Evolutionary conservation across 2,797 vertebrate species (phyloP).

Genomic region (Megalops cyprinoides): DNA sequence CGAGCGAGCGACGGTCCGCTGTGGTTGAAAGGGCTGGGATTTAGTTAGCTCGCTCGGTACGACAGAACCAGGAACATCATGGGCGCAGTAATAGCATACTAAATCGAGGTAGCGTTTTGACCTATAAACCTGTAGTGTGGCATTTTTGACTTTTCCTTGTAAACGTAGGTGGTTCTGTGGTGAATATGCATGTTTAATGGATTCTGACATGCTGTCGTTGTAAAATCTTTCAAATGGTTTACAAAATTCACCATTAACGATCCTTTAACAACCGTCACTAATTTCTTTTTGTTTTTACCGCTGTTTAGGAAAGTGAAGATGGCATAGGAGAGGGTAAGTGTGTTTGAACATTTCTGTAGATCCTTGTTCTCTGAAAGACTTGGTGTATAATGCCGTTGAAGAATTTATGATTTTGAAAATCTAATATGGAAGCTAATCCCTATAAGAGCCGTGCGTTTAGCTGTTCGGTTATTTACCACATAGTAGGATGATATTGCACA

Average conservation of each 20-base stretch:
- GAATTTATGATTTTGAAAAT: background rate
- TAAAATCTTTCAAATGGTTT: background rate
- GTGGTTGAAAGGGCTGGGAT: too few relatives aligned
- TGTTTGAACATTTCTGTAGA: background rate
- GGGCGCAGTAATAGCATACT: too few relatives aligned
- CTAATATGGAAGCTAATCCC: background rate
- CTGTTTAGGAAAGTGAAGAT: slow-evolving; percentile 90
- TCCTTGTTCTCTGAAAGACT: background rate
- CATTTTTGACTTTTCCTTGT: background rate
- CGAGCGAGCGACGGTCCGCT: too few relatives aligned
- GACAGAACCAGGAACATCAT: too few relatives aligned
- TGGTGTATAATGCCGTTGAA: background rate
- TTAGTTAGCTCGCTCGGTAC: too few relatives aligned
- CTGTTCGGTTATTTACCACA: too few relatives aligned
- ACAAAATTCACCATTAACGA: background rate
- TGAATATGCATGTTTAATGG: background rate
- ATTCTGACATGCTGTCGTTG: background rate
- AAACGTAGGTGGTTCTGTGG: background rate
- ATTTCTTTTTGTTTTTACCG: slow-evolving; percentile 29
- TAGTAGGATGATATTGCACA: too few relatives aligned
- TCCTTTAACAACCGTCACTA: background rate
- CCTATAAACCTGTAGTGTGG: too few relatives aligned
- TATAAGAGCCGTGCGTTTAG: too few relatives aligned
- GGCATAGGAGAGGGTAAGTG: slow-evolving; percentile 92
- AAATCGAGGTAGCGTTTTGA: too few relatives aligned